Conservation (phyloP, 2,797 vertebrate genomes). For the Parotocinclus haroldoi region DNA sequence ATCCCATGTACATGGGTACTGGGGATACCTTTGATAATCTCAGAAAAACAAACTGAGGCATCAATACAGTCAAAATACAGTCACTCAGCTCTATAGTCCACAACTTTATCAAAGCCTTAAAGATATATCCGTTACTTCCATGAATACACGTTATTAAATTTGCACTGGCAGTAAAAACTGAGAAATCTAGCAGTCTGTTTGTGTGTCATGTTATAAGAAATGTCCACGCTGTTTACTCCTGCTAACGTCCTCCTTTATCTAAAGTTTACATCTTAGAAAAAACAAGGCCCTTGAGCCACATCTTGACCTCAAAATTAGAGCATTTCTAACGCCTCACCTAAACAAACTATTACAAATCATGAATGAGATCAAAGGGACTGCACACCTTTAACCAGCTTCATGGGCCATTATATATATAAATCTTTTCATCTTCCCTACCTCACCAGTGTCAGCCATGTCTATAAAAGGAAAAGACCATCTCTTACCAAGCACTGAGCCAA, state of each 20-base stretch:
- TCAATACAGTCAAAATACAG: too few species aligned
- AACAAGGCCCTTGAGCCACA: not conserved
- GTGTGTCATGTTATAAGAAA: conserved; percentile 42
- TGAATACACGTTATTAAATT: conserved; percentile 4
- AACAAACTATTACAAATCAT: not conserved
- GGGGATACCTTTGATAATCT: too few species aligned
- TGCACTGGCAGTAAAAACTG: conserved; percentile 42
- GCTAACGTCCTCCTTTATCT: conserved; percentile 19
- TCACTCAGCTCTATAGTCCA: too few species aligned
- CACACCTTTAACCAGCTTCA: not conserved
- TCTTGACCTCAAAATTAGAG: not conserved
- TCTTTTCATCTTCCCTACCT: conserved; percentile 55
- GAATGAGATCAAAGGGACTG: not conserved
- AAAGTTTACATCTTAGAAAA: not conserved
- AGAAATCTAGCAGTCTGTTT: conserved; percentile 47
- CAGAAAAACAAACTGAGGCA: too few species aligned
- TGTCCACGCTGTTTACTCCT: conserved; percentile 20
- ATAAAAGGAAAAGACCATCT: conserved; percentile 78
- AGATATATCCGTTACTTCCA: too few species aligned
- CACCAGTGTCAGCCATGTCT: conserved; percentile 69
- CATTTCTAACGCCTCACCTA: not conserved
- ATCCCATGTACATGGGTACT: too few species aligned
- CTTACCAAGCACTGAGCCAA: conserved; percentile 50
- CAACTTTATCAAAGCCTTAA: too few species aligned
- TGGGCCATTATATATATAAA: conserved; percentile 11